These are phyloP conservation scores for Oplegnathus fasciatus DNA, from an alignment of 2,113 vertebrate genomes.

Conservation along the genomic window DNA sequence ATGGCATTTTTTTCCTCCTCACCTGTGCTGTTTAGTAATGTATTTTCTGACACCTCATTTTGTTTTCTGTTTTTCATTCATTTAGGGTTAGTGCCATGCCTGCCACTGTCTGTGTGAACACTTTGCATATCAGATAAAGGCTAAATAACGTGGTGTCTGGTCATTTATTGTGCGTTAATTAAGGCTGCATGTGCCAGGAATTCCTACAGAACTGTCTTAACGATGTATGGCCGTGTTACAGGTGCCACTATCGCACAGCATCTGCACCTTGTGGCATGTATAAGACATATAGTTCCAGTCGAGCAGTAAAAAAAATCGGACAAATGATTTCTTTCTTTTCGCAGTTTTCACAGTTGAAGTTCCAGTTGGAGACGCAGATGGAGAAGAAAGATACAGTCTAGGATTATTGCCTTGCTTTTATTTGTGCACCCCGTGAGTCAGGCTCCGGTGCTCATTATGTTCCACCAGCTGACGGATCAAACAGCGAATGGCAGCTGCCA, in stretches of 20 bases:
- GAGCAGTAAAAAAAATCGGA: background rate
- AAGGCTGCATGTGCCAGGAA: background rate
- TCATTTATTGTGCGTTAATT: background rate
- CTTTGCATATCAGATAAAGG: background rate
- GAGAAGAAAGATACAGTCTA: background rate
- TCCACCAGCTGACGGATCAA: conserved; percentile 71
- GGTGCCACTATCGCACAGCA: background rate
- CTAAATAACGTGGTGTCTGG: background rate
- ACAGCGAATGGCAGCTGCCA: conserved; percentile 75
- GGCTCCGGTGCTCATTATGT: conserved; percentile 53
- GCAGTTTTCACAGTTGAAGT: conserved; percentile 26
- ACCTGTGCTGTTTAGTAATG: background rate
- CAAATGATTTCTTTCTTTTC: background rate
- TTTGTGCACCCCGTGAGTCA: conserved; percentile 4
- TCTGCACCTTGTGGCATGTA: background rate
- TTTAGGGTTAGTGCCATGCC: background rate
- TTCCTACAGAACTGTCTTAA: background rate
- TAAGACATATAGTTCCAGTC: background rate
- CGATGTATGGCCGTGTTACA: background rate
- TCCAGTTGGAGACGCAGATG: conserved; percentile 13
- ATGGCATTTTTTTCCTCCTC: background rate
- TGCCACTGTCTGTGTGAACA: background rate
- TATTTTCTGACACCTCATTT: background rate
- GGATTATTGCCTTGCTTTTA: background rate
- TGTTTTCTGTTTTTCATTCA: rapidly evolving